Evolutionary conservation across 2,113 vertebrate genomes (phyloP).

Genomic region (Turnix velox): DNA sequence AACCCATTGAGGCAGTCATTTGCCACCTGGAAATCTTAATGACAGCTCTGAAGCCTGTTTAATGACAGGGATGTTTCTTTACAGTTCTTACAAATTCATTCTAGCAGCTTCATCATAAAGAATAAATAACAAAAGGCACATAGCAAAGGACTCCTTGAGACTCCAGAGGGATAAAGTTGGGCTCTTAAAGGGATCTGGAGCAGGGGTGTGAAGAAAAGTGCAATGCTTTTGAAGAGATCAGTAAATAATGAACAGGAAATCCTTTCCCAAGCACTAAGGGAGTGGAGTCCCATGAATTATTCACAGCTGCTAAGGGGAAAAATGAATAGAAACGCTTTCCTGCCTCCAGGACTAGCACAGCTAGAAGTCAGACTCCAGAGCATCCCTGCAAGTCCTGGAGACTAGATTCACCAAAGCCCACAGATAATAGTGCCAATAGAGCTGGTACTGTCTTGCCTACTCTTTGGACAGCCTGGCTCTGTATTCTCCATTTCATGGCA

Average conservation of each 20-base stretch:
- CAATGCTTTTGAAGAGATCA: not conserved
- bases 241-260: conserved; percentile 18
- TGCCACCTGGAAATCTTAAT: not conserved
- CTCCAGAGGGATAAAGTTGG: not conserved
- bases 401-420: not conserved
- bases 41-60: not conserved
- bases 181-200: not conserved
- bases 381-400: not conserved
- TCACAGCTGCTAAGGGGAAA: not conserved
- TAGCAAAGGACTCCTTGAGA: not conserved
- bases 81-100: conserved; percentile 1
- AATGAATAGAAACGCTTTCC: not conserved
- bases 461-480: not conserved
- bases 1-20: not conserved
- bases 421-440: not conserved
- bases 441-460: not conserved
- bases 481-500: not conserved
- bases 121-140: not conserved
- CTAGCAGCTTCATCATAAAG: conserved; percentile 3
- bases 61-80: conserved; percentile 13
- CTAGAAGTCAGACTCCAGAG: not conserved
- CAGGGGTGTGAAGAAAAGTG: no score
- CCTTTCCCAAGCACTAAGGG: not conserved
- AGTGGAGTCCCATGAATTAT: not conserved
- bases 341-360: not conserved